Evolutionary conservation across 2,797 vertebrate genomes (phyloP), one percentile per base, ranked within the genome.

Genomic region (Acropternis orthonyx): DNA sequence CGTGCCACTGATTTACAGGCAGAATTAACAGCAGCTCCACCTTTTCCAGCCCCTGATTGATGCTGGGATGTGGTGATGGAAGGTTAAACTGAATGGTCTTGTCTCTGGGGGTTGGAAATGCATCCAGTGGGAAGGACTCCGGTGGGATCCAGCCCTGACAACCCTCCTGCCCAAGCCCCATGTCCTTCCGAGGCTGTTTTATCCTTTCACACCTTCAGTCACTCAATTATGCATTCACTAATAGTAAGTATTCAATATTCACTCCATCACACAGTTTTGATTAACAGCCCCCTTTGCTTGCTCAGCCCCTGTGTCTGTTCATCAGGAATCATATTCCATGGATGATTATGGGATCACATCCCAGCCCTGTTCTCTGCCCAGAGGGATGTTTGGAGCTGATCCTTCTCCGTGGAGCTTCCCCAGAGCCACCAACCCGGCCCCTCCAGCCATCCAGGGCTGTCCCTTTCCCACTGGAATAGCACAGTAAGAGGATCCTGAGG

Each of bases 351-450:
- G 82, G n/a, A 63, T 88, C 58, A 28, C n/a, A 52, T 58, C 67
- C 62, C 3, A 1, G 27, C 49, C 17, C 52, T 55, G 56, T 52
- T 71, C 46, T 56, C 66, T 75, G 76, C 41, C 36, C 54, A 37
- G 37, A 12, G 37, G 37, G 37, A 37, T 9, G 37, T 37, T 37
- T 37, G 37, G 66, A 37, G 15, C 21, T 5, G 1, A 8, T 30
- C 1, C 1, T 4, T 55, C 27, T 30, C 49, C 34, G 16, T 4
- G 26, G 46, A 87, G 11, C 26, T 63, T 41, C 54, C 58, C 32
- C 1, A 0, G 19, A 36, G 30, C 22, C 43, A 27, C n/a, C n/a
- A 46, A 6, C 18, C 9, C 0, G 0, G 17, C 34, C 37, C 52
- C 52, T 79, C 21, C 0, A 0, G 65, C 39, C 61, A 30, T 18